Evolutionary conservation across 2,888 invertebrate species (phyloP), one percentile per base, ranked within the genome.

Genomic region (Oxystoma pomonae): DNA sequence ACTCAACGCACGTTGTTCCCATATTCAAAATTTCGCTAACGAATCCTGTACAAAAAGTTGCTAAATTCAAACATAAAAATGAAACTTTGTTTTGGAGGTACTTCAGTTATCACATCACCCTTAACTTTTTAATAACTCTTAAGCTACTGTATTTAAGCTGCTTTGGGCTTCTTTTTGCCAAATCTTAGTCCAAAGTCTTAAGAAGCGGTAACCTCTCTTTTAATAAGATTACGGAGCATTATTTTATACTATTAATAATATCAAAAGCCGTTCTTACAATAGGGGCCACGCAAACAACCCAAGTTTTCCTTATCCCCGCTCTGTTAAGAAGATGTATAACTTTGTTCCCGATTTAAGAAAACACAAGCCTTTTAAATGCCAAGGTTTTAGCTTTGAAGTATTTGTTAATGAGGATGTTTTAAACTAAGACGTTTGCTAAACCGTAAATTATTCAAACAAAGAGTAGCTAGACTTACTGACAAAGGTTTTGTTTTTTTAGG

Each of bases 161-260:
- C 35, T 35, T 35, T 35, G 5, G n/a, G 35, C 35, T 12, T 35
- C 35, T 35, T 35, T 35, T 35, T 35, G 35, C 12, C 12, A 35
- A 35, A 35, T 35, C 35, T 35, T 35, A 35, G 35, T 7, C 3
- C 12, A 7, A 35, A 35, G 35, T 77, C 77, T 79, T 80, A 80
- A 80, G 80, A 80, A 35, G 83, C 83, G 83, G 84, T 86, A 86
- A 87, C 86, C 86, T 86, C 85, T 85, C 84, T 84, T 85, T 85
- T 87, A 87, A 87, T 87, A 86, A 86, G 87, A 87, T 87, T 87
- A 87, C 85, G 84, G 84, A 84, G 87, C 85, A 87, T 87, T 87
- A 87, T 87, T 87, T 87, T 86, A 86, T 85, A 85, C 86, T 83
- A 87, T 87, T 87, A 87, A 87, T 87, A 85, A 87, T 87, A 87